These are phyloP conservation scores for Drosophila neotestacea DNA, from an alignment of 2,888 invertebrate genomes.

Conservation along the genomic window DNA sequence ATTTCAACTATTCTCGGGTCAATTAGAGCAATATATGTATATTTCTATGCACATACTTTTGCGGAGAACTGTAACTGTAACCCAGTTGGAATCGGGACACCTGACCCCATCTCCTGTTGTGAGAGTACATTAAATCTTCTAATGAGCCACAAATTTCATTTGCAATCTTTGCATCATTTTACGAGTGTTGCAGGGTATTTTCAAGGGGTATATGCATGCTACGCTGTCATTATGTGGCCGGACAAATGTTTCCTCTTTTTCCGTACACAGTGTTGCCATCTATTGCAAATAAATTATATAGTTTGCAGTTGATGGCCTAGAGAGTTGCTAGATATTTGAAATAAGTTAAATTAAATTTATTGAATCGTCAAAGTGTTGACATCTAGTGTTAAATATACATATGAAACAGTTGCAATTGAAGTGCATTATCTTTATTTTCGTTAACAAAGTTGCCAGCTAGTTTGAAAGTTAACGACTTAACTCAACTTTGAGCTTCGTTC, in stretches of 20 bases:
- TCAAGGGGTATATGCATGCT: neutral
- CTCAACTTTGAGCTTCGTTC: neutral
- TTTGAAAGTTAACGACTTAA: neutral
- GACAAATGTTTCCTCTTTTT: neutral
- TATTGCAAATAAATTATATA: neutral
- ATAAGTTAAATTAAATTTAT: neutral
- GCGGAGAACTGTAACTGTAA: neutral
- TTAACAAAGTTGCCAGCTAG: neutral
- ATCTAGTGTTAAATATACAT: no score
- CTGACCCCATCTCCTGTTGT: neutral
- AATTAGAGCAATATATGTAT: slow-evolving; percentile 23
- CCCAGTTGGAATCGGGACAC: neutral
- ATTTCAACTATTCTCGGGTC: slow-evolving; percentile 31
- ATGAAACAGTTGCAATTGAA: no score
- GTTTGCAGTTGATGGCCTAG: neutral
- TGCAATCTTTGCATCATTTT: slow-evolving; percentile 10
- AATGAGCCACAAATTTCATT: slow-evolving; percentile 24
- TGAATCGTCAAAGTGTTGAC: no score
- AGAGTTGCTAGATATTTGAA: neutral
- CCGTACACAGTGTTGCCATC: neutral
- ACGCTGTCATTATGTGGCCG: no score
- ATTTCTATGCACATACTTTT: neutral
- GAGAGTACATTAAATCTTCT: slow-evolving; percentile 9
- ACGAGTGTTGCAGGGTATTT: slow-evolving; percentile 1
- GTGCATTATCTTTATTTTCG: neutral